These are phyloP conservation scores for Helogale parvula DNA, from an alignment of 2,113 vertebrate genomes.

Conservation along the genomic window DNA sequence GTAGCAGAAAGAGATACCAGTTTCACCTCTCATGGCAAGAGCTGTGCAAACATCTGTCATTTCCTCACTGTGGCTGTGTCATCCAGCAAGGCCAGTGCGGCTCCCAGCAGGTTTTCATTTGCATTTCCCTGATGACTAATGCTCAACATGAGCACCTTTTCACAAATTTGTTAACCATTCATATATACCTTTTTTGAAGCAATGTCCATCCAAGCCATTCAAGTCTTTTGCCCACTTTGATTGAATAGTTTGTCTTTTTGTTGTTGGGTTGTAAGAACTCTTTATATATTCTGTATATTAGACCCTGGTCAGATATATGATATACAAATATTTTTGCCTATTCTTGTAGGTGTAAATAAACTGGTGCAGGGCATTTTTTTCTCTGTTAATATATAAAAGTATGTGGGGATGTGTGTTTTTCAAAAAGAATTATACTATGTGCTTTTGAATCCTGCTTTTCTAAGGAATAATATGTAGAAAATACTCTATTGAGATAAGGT, in stretches of 20 bases:
- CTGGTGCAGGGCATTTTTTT: not conserved
- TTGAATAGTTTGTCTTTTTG: not conserved
- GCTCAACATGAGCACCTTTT: not conserved
- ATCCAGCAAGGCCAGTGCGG: too few relatives aligned
- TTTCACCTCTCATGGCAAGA: too few relatives aligned
- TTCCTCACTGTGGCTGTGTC: too few relatives aligned
- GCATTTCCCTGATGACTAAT: not conserved
- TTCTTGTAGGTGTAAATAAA: not conserved
- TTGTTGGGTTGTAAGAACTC: not conserved
- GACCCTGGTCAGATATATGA: not conserved
- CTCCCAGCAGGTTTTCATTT: not conserved
- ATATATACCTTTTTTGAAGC: not conserved
- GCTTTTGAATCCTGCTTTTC: slow-evolving; percentile 1
- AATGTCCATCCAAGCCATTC: not conserved
- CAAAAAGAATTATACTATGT: not conserved
- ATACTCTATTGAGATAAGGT: not conserved
- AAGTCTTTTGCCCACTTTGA: not conserved
- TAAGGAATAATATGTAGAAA: not conserved
- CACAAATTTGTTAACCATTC: not conserved
- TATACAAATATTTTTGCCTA: not conserved
- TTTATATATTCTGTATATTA: not conserved
- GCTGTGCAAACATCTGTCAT: too few relatives aligned
- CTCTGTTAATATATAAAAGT: not conserved
- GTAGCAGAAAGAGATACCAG: too few relatives aligned
- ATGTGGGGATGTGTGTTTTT: not conserved